Conservation (phyloP, 2,113 vertebrate genomes). For the Clarias batrachus region DNA sequence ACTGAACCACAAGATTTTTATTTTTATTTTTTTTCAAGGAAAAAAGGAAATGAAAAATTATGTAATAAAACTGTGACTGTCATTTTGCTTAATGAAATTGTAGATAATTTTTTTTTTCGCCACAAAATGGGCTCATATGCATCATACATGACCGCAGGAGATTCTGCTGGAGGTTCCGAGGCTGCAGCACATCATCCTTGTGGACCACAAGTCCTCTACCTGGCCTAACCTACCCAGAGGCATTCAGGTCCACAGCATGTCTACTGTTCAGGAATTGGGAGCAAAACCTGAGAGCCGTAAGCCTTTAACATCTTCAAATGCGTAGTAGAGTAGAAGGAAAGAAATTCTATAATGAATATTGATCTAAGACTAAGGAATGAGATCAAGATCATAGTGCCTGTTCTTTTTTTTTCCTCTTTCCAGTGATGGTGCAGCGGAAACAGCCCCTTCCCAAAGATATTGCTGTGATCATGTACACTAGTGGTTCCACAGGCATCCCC, state of each 20-base stretch:
- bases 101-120: neutral
- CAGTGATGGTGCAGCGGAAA: conserved; percentile 71
- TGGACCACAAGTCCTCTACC: conserved; percentile 81
- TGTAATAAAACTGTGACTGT: neutral
- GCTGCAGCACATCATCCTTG: conserved; percentile 87
- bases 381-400: too few relatives aligned
- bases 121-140: neutral
- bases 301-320: conserved; percentile 40
- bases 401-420: conserved; percentile 7
- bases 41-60: neutral
- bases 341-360: neutral
- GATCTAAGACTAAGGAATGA: neutral
- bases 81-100: neutral
- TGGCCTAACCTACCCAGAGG: conserved; percentile 86
- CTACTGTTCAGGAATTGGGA: conserved; percentile 87
- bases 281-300: conserved; percentile 76
- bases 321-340: neutral
- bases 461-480: conserved; percentile 98
- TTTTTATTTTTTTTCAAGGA: neutral
- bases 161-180: conserved; percentile 86
- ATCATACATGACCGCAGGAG: conserved; percentile 67
- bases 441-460: conserved; percentile 81
- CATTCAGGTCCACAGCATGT: conserved; percentile 87
- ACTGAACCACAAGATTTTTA: too few relatives aligned
- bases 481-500: conserved; percentile 93